These are phyloP conservation scores for Melikaiella ostensackeni DNA, from an alignment of 2,888 invertebrate genomes.

Conservation along the genomic window DNA sequence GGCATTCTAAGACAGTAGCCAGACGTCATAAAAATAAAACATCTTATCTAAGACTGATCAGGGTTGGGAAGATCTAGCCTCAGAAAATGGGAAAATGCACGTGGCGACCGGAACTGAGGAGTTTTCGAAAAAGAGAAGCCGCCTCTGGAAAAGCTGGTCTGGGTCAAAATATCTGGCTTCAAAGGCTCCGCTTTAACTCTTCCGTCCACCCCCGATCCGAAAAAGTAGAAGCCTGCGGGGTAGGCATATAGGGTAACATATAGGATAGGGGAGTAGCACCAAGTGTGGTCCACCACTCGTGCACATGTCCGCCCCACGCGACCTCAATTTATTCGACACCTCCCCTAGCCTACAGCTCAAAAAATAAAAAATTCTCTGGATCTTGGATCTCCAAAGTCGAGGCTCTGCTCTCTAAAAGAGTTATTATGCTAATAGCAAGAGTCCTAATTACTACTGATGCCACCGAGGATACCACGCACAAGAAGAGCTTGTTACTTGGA, in stretches of 20 bases:
- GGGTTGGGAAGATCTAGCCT: background rate
- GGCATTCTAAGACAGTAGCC: constrained; percentile 15
- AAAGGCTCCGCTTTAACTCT: constrained; percentile 38
- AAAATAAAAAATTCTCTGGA: constrained; percentile 41
- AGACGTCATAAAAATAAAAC: constrained; percentile 10
- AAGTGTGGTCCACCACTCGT: constrained; percentile 60
- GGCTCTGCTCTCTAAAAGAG: constrained; percentile 66
- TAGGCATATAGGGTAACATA: constrained; percentile 36
- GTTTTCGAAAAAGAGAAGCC: constrained; percentile 18
- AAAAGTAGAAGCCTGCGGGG: constrained; percentile 47
- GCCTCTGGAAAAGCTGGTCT: constrained; percentile 4
- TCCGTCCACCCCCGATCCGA: constrained; percentile 29
- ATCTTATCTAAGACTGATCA: constrained; percentile 26
- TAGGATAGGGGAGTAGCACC: constrained; percentile 49
- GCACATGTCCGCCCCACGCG: constrained; percentile 74
- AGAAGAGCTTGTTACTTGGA: background rate
- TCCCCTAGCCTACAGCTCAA: constrained; percentile 73
- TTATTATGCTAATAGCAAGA: constrained; percentile 72
- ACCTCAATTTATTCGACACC: constrained; percentile 77
- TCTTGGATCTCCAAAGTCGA: constrained; percentile 49
- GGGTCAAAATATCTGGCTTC: constrained; percentile 10
- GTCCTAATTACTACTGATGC: constrained; percentile 4
- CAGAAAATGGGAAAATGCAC: constrained; percentile 20
- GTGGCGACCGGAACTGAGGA: background rate
- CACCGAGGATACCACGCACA: too few relatives aligned